A percentile compares a stretch with the other conserved stretches of the same genome.
phyloP scores from a whole-genome alignment of 1,140 invertebrate species.

The Cyclina sinensis region DNA sequence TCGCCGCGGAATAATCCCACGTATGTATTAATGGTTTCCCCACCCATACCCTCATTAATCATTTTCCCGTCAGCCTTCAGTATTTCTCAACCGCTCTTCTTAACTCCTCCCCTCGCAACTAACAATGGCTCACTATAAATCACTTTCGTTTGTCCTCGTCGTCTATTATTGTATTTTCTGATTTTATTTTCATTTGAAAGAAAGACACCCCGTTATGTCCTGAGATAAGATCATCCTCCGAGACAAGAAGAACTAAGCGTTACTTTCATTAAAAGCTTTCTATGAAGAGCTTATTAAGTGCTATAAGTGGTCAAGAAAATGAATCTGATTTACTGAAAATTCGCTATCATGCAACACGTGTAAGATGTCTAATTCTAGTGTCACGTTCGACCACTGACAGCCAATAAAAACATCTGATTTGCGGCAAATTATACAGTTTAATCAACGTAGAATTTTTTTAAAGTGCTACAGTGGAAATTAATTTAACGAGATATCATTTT shows the following conservation, averaged over 20 bases:
- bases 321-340: background rate
- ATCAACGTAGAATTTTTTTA: slow-evolving; percentile 1
- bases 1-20: slow-evolving; percentile 24
- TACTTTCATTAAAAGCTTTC: no score
- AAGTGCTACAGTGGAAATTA: slow-evolving; percentile 31
- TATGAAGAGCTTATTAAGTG: no score
- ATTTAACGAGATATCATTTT: slow-evolving; percentile 38
- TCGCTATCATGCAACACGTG: slow-evolving; percentile 25
- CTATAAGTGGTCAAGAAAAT: no score
- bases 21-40: slow-evolving; percentile 56
- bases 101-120: background rate
- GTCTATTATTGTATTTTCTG: background rate
- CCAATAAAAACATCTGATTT: slow-evolving; percentile 1
- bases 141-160: slow-evolving; percentile 31
- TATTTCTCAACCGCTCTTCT: background rate
- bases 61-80: slow-evolving; percentile 17
- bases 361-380: slow-evolving; percentile 7
- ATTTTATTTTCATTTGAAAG: background rate
- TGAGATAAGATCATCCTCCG: no score
- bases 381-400: slow-evolving; percentile 3
- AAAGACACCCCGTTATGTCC: background rate
- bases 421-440: slow-evolving; percentile 17
- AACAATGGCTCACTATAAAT: slow-evolving; percentile 55
- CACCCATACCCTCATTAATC: slow-evolving; percentile 59
- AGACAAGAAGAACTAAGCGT: no score